Base-by-base conservation (phyloP, 2,113 vertebrate species). In the Psettodes erumei region DNA sequence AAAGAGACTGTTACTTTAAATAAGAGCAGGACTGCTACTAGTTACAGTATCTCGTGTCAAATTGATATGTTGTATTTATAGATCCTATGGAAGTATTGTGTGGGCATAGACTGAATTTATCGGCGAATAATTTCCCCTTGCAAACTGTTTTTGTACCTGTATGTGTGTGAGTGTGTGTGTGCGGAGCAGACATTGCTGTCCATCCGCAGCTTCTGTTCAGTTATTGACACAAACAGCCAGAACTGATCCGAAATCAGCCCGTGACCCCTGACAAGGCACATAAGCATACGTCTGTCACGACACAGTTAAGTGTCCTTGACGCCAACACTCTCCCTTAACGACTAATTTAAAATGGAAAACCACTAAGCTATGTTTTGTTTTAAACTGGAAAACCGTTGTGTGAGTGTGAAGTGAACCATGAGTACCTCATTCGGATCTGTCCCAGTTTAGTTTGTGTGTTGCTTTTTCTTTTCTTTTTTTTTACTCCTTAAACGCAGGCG, bases 401-500 rank as follows among this genome's bases (percentile, higher is more conserved):
- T 84, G 84, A 85, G 87, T 88, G 87, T 89, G 85, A 92, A 91
- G 85, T 90, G 86, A 93, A 93, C 91, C 90, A 51, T 87, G 88
- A 89, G 91, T 93, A 93, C 93, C 93, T 94, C 93, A 90, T 92
- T 88, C 69, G 51, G 66, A 89, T 90, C 87, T 86, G 90, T 88
- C 83, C 89, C 88, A 83, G 87, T 91, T 90, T 83, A 81, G 89
- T 68, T 82, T 86, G 82, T 86, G 69, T 90, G 58, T 86, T 89
- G 76, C 30, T 68, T 54, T 82, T 40, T 58, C 63, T 71, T 71
- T 69, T 33, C 53, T 75, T 62, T 76, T 76, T 84, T 65, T 77
- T 70, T 69, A 81, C 67, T 90, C 40, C 35, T 89, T 81, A 86
- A 92, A 94, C 86, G 90, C 90, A 90, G 91, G 92, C 92, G 88